Evolutionary conservation across 2,113 vertebrate species (phyloP), one percentile per base, ranked within the genome.

Genomic region (Rhinoderma darwinii): DNA sequence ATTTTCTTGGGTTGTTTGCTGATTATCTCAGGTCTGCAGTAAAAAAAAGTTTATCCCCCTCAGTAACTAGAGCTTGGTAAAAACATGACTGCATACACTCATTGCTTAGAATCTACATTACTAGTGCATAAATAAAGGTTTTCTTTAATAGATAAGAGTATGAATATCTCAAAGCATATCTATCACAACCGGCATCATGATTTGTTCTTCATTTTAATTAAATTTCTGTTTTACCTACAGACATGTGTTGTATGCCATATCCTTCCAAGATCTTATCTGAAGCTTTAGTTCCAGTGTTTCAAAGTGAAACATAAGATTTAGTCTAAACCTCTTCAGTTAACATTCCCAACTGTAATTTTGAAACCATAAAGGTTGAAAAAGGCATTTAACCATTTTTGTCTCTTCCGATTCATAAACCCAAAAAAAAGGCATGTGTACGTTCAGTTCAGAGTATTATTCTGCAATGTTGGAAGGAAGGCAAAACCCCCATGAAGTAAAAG

Each of bases 171-270:
- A 5, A 41, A 25, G 68, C 41, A 41, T 72, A 39, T 72, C 32
- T 72, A 41, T 72, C 68, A 7, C 30, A 35, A 37, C 32, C 15
- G 6, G 66, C 66, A 70, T 70, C 17, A 32, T 20, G 20, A 72
- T 72, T 70, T 35, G 30, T 22, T 72, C 68, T 72, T 72, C 37
- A 72, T 72, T 72, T 70, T 72, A 72, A 72, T 72, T 72, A 72
- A 72, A 39, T 72, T 72, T 41, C 68, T 41, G 35, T 72, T 72
- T 72, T 37, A 41, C 68, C 37, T 72, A 25, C 68, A 11, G 68
- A 41, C 20, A 70, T 37, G 30, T 68, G 63, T 68, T 35, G 30
- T 68, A 35, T 68, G 63, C 30, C 32, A 68, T 68, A 35, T 68
- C 63, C 63, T 68, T 68, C 32, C 32, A 15, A 37, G 68, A 72